phyloP scores from a whole-genome alignment of 2,888 invertebrate species.

The Campopleginae sp. region DNA sequence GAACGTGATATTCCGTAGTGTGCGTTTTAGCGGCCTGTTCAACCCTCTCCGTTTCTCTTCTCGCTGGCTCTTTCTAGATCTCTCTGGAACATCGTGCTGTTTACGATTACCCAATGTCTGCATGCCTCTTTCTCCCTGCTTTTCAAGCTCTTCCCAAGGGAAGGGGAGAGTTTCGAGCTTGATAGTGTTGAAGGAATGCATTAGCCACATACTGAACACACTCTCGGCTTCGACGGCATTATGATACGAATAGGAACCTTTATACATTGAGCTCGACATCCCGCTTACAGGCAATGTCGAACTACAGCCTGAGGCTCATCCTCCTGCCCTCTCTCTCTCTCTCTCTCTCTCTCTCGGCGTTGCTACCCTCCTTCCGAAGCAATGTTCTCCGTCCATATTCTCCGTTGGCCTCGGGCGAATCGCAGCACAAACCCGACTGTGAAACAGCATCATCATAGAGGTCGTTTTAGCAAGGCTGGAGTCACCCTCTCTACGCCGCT shows the following conservation, averaged over 20 bases:
- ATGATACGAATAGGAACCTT: slow-evolving; percentile 60
- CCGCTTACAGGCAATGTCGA: slow-evolving; percentile 49
- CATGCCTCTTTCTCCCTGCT: slow-evolving; percentile 55
- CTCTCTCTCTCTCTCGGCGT: slow-evolving; percentile 26
- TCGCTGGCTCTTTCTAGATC: slow-evolving; percentile 50
- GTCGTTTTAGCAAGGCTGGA: slow-evolving; percentile 42
- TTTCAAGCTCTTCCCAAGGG: slow-evolving; percentile 32
- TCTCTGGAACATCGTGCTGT: neutral
- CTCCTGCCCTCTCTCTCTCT: slow-evolving; percentile 13
- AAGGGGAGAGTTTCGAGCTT: neutral
- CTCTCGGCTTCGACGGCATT: slow-evolving; percentile 51
- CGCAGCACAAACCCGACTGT: slow-evolving; percentile 48
- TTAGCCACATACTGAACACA: slow-evolving; percentile 28
- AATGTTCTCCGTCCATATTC: slow-evolving; percentile 30
- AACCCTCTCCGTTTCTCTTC: slow-evolving; percentile 42
- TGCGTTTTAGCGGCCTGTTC: slow-evolving; percentile 57
- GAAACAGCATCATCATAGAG: slow-evolving; percentile 44
- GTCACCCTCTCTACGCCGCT: slow-evolving; percentile 50
- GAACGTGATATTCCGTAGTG: slow-evolving; percentile 46
- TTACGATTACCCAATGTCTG: slow-evolving; percentile 63
- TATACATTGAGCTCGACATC: slow-evolving; percentile 37
- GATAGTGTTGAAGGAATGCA: slow-evolving; percentile 23
- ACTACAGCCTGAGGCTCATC: slow-evolving; percentile 41
- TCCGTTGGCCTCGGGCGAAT: slow-evolving; percentile 39
- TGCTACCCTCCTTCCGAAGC: slow-evolving; percentile 18